Conservation (phyloP, 92 coral and sea anemone genomes). For the Actinernus sp. region DNA sequence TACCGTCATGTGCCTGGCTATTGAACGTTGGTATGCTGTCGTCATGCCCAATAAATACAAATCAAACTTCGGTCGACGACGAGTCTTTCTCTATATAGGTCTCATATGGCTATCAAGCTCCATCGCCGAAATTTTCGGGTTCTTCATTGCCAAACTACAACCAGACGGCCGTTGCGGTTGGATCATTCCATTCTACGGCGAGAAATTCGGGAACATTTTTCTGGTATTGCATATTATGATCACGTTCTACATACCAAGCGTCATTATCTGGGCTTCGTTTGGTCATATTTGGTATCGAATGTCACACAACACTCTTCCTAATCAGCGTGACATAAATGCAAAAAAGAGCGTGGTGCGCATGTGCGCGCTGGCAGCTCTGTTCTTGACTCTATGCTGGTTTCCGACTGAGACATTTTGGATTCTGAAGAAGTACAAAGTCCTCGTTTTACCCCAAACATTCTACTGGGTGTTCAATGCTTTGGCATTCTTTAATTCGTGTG, state of each 20-base stretch:
- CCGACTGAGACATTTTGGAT: conserved; percentile 67
- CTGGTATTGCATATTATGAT: conserved; percentile 56
- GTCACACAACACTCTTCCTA: conserved; percentile 22
- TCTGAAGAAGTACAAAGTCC: conserved; percentile 41
- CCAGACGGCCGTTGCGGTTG: conserved; percentile 36
- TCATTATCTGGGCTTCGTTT: conserved; percentile 75
- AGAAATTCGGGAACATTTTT: conserved; percentile 22
- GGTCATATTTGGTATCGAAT: conserved; percentile 61
- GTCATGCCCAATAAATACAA: conserved; percentile 75
- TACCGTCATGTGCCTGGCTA: conserved; percentile 77
- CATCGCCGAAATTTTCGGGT: conserved; percentile 44
- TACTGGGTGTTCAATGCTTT: conserved; percentile 66
- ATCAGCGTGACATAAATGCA: conserved; percentile 43
- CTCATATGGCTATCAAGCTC: conserved; percentile 64
- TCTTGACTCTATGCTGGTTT: conserved; percentile 83
- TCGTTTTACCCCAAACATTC: conserved; percentile 24
- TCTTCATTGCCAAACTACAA: conserved; percentile 46
- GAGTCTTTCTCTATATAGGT: conserved; percentile 44
- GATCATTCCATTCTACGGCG: conserved; percentile 40
- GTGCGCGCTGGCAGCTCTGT: conserved; percentile 76
- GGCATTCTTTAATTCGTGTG: conserved; percentile 73
- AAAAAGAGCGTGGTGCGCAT: conserved; percentile 62
- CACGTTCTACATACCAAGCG: conserved; percentile 76
- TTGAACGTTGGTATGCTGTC: conserved; percentile 91
- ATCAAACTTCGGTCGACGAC: conserved; percentile 35